Evolutionary conservation across 1,140 invertebrate species (phyloP), one percentile per base, ranked within the genome.

Genomic region (Drosophila tropicalis): DNA sequence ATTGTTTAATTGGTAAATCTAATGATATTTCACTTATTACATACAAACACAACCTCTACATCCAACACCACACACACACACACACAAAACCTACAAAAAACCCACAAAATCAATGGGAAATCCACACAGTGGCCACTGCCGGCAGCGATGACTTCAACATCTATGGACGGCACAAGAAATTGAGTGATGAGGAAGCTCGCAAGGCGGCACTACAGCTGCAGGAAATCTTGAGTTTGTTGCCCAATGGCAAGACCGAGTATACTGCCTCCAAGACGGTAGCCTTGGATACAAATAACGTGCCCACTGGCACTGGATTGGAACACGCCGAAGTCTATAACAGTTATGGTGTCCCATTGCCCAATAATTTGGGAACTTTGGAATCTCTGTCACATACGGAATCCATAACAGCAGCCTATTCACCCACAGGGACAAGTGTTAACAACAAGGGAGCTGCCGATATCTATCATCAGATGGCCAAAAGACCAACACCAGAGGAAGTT

Each of bases 331-430:
- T 81, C 7, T 89, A 87, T 19, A 82, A 83, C 6, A 87, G 77
- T 15, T 83, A 91, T 22, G 85, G 84, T 0, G 55, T 90, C 22
- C 86, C 87, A 2, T 60, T 92, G 62, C 90, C 91, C 15, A 78
- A 76, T 4, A 90, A 92, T 62, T 61, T 91, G 51, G 89, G 90
- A 62, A 87, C 90, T 44, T 56, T 92, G 51, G 91, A 90, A 32
- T 92, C 91, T 0, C 66, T 92, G 0, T 92, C 91, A 2, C 91
- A 92, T 64, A 92, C 90, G 0, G 91, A 92, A 41, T 89, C 91
- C 7, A 92, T 92, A 32, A 92, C 90, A 0, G 91, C 91, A 1
- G 91, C 91, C 13, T 92, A 91, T 67, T 60, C 66, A 22, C 72
- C 75, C 7, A 39, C 36, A 10, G 9, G 0, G 34, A 36, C 34